Evolutionary conservation across 2,113 vertebrate genomes (phyloP).

Genomic region (Tetrax tetrax): DNA sequence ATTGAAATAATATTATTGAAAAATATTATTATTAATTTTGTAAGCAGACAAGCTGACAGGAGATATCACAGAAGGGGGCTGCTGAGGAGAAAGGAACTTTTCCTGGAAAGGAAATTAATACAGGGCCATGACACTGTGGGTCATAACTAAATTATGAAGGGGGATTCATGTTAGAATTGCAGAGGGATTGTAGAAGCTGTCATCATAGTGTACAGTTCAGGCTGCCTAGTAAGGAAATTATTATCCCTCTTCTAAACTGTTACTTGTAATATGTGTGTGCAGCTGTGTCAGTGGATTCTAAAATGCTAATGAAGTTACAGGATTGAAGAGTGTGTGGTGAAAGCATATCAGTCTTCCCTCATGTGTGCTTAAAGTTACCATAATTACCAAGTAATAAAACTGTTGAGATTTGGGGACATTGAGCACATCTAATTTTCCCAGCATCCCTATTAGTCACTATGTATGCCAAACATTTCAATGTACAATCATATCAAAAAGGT

Average conservation of each 20-base stretch:
- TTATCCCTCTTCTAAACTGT: neutral
- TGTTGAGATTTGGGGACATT: neutral
- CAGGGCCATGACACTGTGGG: neutral
- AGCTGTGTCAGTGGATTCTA: neutral
- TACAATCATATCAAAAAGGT: neutral
- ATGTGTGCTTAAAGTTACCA: neutral
- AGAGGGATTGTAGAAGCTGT: neutral
- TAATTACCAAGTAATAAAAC: constrained; percentile 5
- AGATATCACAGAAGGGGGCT: neutral
- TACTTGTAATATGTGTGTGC: neutral
- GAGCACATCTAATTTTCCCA: neutral
- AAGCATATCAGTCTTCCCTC: neutral
- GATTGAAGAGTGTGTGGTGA: neutral
- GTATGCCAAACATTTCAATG: neutral
- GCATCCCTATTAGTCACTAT: neutral
- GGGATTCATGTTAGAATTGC: neutral
- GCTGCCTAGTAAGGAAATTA: neutral
- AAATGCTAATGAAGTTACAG: neutral
- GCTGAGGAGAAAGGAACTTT: neutral
- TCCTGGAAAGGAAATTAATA: neutral
- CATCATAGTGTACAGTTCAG: neutral
- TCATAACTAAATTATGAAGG: neutral
- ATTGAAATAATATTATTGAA: neutral
- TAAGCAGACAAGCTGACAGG: neutral
- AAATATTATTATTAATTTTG: neutral